Percentiles rank a stretch among this genome's conserved stretches.
phyloP scores from a whole-genome alignment of 1,140 invertebrate genomes.

The Drosophila albomicans region DNA sequence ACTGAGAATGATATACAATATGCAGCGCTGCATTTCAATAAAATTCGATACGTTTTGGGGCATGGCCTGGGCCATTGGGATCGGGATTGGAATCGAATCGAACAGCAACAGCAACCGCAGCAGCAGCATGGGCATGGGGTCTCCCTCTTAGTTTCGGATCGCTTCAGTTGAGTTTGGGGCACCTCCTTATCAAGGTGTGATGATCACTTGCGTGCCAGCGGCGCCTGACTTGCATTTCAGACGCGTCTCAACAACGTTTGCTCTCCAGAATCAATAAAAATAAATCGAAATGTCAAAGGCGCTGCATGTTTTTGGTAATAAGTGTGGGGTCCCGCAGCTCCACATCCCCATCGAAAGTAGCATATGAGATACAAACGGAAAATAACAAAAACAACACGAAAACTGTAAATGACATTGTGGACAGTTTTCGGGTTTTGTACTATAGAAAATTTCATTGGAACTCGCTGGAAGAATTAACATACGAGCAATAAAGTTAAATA shows the following conservation, averaged over 20 bases:
- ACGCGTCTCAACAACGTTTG: conserved; percentile 22
- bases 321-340: conserved; percentile 79
- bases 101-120: neutral
- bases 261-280: conserved; percentile 76
- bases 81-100: conserved; percentile 1
- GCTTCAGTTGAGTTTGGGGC: conserved; percentile 21
- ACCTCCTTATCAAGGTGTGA: conserved; percentile 76
- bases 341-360: neutral
- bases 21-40: conserved; percentile 74
- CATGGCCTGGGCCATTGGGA: conserved; percentile 20
- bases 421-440: conserved; percentile 40
- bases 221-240: conserved; percentile 82
- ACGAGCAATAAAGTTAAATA: conserved; percentile 1
- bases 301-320: conserved; percentile 61
- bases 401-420: conserved; percentile 75
- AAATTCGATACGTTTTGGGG: conserved; percentile 79
- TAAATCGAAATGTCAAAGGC: conserved; percentile 80
- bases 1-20: conserved; percentile 33
- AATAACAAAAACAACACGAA: conserved; percentile 3
- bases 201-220: conserved; percentile 82
- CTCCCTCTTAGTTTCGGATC: neutral
- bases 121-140: neutral
- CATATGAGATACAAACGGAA: too few species aligned
- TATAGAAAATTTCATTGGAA: conserved; percentile 48
- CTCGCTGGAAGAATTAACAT: conserved; percentile 26